Evolutionary conservation across 2,113 vertebrate genomes (phyloP), one percentile per base, ranked within the genome.

Genomic region (Limnothrissa miodon): DNA sequence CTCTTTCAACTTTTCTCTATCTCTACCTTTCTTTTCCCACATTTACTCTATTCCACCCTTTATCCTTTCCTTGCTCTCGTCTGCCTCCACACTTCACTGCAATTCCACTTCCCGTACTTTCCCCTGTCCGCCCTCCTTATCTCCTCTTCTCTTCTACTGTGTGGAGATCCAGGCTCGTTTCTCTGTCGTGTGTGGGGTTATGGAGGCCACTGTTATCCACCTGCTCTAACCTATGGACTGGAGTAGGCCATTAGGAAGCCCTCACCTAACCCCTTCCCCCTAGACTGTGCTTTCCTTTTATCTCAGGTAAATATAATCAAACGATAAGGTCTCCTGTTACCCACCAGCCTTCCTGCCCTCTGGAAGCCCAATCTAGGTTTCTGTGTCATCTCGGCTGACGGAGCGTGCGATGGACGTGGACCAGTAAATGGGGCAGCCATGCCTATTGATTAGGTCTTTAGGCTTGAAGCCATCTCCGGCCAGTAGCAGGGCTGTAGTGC

Each of bases 301-400:
- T 36, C 2, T 74, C 21, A 5, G 4, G 45, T 79, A 79, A 79
- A 82, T 44, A 33, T 81, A 42, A 74, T 81, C 42, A 81, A 78
- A 33, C 44, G 39, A 59, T 45, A 44, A 45, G 74, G n/a, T 62
- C 17, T 39, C 45, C 78, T 56, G 84, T 85, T 44, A 56, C 10
- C 0, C 2, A 15, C n/a, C 51, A 10, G 13, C 42, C 21, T 33
- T 33, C 15, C 25, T 81, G 78, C 29, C 39, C 33, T 80, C 8
- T 80, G 51, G 82, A 7, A 29, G 33, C 29, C 21, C 0, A 29
- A 46, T 82, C 48, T 70, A 56, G 23, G 83, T 85, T 83, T 90
- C 11, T 78, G 17, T 87, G 46, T 87, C 70, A 84, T 78, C 83
- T 13, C 13, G 17, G 5, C 9, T 56, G 2, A 23, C 51, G 6